Evolutionary conservation across 2,888 invertebrate genomes (phyloP).

Genomic region (Eupsilia transversa): DNA sequence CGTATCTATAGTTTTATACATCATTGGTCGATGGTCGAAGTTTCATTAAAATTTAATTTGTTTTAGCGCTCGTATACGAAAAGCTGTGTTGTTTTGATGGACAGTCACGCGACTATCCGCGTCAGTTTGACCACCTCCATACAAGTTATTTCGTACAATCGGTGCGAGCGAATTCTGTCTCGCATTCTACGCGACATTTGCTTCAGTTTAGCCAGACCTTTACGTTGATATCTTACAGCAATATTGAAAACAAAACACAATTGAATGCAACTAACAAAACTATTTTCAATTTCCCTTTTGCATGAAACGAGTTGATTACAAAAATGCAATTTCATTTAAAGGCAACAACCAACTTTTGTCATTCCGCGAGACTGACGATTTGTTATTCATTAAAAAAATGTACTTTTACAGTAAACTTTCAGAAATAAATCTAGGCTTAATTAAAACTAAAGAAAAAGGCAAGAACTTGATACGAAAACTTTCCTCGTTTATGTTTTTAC

Average conservation of each 20-base stretch:
- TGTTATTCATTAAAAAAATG: slow-evolving; percentile 53
- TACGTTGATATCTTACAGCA: not conserved
- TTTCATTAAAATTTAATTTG: not conserved
- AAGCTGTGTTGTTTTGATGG: no score
- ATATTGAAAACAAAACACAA: not conserved
- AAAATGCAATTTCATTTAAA: slow-evolving; percentile 25
- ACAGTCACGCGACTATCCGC: no score
- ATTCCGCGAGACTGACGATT: slow-evolving; percentile 34
- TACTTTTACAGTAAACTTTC: slow-evolving; percentile 43
- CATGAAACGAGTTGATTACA: slow-evolving; percentile 18
- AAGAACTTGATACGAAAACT: slow-evolving; percentile 66
- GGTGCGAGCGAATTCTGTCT: not conserved
- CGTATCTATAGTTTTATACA: no score
- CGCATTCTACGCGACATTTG: no score
- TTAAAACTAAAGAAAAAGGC: slow-evolving; percentile 64
- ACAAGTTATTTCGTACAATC: not conserved
- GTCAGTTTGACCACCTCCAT: not conserved
- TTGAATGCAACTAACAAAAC: slow-evolving; percentile 5
- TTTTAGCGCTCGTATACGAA: not conserved
- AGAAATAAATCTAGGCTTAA: slow-evolving; percentile 61
- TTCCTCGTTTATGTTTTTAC: slow-evolving; percentile 61
- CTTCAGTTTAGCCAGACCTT: not conserved
- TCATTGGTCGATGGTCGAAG: no score
- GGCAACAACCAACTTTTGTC: slow-evolving; percentile 40
- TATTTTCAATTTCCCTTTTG: slow-evolving; percentile 6